These are phyloP conservation scores for Micrastur ruficollis DNA, from an alignment of 2,797 vertebrate genomes.

Conservation along the genomic window DNA sequence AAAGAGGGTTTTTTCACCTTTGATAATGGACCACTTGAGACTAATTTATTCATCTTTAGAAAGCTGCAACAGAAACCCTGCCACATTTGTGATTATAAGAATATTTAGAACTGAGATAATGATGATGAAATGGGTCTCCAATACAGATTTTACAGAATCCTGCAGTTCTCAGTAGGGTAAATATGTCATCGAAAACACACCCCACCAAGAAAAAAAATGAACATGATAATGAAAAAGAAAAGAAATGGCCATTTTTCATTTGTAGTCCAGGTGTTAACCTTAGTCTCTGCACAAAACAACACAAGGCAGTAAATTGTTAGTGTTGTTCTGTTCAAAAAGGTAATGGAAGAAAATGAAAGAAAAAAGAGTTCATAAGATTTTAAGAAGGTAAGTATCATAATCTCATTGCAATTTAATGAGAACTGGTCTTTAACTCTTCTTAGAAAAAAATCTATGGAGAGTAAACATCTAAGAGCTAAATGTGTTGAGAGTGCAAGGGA, in stretches of 20 bases:
- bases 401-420: neutral
- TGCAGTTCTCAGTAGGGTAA: neutral
- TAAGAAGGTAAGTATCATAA: neutral
- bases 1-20: neutral
- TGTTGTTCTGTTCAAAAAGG: neutral
- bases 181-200: neutral
- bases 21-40: slow-evolving; percentile 23
- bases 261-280: neutral
- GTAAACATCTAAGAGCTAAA: neutral
- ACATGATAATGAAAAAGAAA: neutral
- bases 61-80: neutral
- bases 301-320: neutral
- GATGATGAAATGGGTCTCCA: neutral
- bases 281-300: neutral
- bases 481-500: neutral
- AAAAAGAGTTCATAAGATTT: neutral
- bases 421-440: neutral
- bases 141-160: neutral
- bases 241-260: neutral
- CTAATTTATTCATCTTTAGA: slow-evolving; percentile 15
- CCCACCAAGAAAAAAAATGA: neutral
- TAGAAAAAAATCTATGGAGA: neutral
- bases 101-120: neutral
- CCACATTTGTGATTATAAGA: slow-evolving; percentile 8
- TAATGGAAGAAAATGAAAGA: neutral